Evolutionary conservation across 2,888 invertebrate genomes (phyloP), one percentile per base, ranked within the genome.

Genomic region (Diplolepis rosae): DNA sequence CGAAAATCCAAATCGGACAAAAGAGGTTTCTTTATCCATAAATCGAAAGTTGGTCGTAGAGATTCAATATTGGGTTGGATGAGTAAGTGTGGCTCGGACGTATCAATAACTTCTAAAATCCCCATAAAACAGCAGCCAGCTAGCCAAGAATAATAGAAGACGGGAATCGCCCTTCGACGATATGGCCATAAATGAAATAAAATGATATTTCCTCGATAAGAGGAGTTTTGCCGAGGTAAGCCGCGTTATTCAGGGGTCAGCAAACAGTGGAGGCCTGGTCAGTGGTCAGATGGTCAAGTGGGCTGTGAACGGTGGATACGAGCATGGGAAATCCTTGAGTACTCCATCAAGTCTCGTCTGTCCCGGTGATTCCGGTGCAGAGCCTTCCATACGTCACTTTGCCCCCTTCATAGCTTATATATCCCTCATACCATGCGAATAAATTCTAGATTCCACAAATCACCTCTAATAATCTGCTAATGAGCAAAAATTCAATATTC

Each of bases 151-250:
- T 28, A 22, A 56, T 32, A 54, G 15, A 24, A 66, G 67, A 68
- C 48, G 22, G 13, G 39, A 30, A 30, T 61, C 71, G 73, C 72
- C 72, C 75, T 71, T 70, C 67, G 50, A 75, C 80, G 84, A 84
- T 85, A 84, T 84, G 83, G 82, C 82, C 81, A 87, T 88, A 88
- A 88, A 88, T 87, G 88, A 88, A 88, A 88, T 87, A 87, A 88
- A 88, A 88, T 88, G 88, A 88, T 87, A 88, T 88, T 88, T 84
- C 76, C 66, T 48, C 74, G 79, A 79, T 80, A 81, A 77, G 78
- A 70, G 68, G 72, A 70, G 73, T 73, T 73, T 72, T 74, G 75
- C 72, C 69, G 79, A 77, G 82, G 80, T 84, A 86, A 85, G 83
- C 84, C 85, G 79, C 77, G 81, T 86, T 87, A 86, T 83, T 87